These are phyloP conservation scores for Heliconius nattereri DNA, from an alignment of 1,140 invertebrate species.

Conservation along the genomic window DNA sequence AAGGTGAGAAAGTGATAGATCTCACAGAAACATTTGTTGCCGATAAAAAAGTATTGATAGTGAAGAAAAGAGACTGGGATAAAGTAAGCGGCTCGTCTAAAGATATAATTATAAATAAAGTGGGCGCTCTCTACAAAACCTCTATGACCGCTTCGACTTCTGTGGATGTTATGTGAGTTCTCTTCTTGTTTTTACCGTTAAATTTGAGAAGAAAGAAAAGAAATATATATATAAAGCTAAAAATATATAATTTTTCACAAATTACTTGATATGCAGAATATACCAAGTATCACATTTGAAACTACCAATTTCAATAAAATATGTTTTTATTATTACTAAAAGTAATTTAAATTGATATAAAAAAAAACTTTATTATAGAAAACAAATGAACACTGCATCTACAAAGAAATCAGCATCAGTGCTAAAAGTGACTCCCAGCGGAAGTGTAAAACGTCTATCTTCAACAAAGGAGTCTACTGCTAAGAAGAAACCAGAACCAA, in stretches of 20 bases:
- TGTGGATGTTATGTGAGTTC: slow-evolving; percentile 11
- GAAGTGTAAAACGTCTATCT: slow-evolving; percentile 31
- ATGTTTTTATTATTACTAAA: too few relatives aligned
- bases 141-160: not conserved
- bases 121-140: slow-evolving; percentile 6
- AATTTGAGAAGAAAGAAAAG: too few relatives aligned
- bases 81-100: slow-evolving; percentile 43
- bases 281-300: too few relatives aligned
- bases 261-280: too few relatives aligned
- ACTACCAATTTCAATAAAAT: too few relatives aligned
- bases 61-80: slow-evolving; percentile 14
- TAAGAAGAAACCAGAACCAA: slow-evolving; percentile 41
- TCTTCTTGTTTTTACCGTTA: too few relatives aligned
- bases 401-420: not conserved
- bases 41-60: slow-evolving; percentile 8
- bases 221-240: too few relatives aligned
- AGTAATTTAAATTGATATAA: too few relatives aligned
- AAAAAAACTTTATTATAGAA: not conserved
- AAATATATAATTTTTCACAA: too few relatives aligned
- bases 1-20: slow-evolving; percentile 25
- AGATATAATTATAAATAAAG: slow-evolving; percentile 40
- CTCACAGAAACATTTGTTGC: slow-evolving; percentile 16
- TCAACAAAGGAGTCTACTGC: slow-evolving; percentile 26
- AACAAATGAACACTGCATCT: not conserved
- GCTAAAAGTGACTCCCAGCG: slow-evolving; percentile 8